Evolutionary conservation across 1,140 invertebrate species (phyloP).

Genomic region (Tetramorium alpestre): DNA sequence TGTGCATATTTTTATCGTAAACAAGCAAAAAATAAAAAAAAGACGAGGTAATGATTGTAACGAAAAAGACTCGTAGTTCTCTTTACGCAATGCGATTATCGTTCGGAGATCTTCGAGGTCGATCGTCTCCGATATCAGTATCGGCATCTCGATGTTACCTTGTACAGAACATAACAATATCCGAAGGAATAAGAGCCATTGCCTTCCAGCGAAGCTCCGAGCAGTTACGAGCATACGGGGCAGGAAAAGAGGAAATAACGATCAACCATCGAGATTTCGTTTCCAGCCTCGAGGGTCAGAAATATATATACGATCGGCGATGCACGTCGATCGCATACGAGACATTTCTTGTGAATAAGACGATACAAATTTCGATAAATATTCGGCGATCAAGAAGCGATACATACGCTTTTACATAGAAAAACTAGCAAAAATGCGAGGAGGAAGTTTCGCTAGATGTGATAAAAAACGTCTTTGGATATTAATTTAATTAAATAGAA

Average conservation of each 20-base stretch:
- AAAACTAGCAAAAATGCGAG: background rate
- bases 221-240: slow-evolving; percentile 47
- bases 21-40: background rate
- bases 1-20: background rate
- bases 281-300: slow-evolving; percentile 7
- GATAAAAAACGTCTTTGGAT: background rate
- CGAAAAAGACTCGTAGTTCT: background rate
- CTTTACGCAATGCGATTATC: background rate
- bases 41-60: background rate
- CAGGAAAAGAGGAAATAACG: slow-evolving; percentile 39
- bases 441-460: background rate
- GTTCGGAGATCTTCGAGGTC: slow-evolving; percentile 14
- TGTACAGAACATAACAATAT: slow-evolving; percentile 56
- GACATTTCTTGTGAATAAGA: slow-evolving; percentile 21
- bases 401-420: background rate
- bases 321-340: background rate
- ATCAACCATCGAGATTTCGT: slow-evolving; percentile 58
- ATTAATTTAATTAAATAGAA: background rate
- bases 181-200: slow-evolving; percentile 57
- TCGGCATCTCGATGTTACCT: slow-evolving; percentile 27
- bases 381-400: background rate
- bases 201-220: slow-evolving; percentile 11
- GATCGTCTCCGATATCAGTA: slow-evolving; percentile 25
- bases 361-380: slow-evolving; percentile 28
- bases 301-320: background rate